Evolutionary conservation across 2,888 invertebrate genomes (phyloP).

Genomic region (Fabriciana adippe): DNA sequence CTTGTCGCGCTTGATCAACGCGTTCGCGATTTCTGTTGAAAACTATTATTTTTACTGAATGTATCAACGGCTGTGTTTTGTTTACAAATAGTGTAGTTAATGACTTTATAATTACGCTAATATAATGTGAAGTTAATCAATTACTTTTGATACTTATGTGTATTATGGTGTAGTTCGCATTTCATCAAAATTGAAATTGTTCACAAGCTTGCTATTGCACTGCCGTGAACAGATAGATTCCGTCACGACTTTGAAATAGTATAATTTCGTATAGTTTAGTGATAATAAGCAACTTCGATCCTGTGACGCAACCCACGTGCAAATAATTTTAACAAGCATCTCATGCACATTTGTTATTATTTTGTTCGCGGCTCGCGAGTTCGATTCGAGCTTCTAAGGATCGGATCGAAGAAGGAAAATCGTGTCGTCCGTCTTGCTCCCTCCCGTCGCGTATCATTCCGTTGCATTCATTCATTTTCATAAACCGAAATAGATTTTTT

Average conservation of each 20-base stretch:
- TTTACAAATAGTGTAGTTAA: constrained; percentile 76
- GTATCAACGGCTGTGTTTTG: constrained; percentile 76
- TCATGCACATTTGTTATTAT: constrained; percentile 88
- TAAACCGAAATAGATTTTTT: constrained; percentile 60
- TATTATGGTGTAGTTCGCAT: constrained; percentile 70
- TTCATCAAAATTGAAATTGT: constrained; percentile 70
- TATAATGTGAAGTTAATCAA: constrained; percentile 58
- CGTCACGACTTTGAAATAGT: constrained; percentile 57
- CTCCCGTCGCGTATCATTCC: constrained; percentile 55
- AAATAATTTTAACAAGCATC: constrained; percentile 73
- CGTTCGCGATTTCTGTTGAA: constrained; percentile 72
- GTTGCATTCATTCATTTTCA: constrained; percentile 55
- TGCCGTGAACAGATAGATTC: constrained; percentile 56
- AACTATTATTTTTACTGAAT: constrained; percentile 74
- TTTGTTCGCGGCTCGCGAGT: constrained; percentile 85
- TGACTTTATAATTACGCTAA: constrained; percentile 60
- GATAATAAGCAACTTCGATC: constrained; percentile 56
- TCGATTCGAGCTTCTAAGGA: constrained; percentile 79
- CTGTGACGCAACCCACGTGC: constrained; percentile 81
- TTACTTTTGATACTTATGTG: constrained; percentile 63
- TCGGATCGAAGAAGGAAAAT: constrained; percentile 69
- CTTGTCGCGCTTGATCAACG: constrained; percentile 81
- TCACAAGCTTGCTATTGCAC: constrained; percentile 58
- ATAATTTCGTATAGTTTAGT: constrained; percentile 53
- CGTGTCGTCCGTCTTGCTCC: constrained; percentile 67